Conservation (phyloP, 2,113 vertebrate genomes). For the Tragelaphus scriptus region DNA sequence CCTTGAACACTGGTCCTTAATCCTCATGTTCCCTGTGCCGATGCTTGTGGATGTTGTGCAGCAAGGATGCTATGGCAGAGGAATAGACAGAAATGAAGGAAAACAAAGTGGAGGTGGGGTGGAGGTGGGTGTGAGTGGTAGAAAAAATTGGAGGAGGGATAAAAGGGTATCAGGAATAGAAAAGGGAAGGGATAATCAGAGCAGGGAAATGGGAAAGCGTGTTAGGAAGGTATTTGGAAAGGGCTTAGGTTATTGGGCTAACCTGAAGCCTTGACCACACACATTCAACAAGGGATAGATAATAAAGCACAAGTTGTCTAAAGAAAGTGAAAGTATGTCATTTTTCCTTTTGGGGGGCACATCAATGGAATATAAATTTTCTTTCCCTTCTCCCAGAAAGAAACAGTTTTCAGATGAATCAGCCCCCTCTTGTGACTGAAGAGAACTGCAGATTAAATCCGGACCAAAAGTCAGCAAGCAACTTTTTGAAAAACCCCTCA, state of each 20-base stretch:
- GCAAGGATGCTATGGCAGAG: neutral
- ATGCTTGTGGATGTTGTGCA: neutral
- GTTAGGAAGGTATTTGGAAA: neutral
- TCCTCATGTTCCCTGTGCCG: neutral
- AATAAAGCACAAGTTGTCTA: neutral
- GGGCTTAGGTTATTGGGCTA: neutral
- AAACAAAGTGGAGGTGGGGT: too few species aligned
- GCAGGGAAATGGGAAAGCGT: neutral
- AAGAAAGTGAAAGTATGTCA: neutral
- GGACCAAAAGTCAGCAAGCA: neutral
- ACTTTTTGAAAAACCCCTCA: neutral
- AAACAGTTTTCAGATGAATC: neutral
- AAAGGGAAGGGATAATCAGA: neutral
- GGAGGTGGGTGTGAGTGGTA: neutral
- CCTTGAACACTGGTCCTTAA: neutral
- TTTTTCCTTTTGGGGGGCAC: neutral
- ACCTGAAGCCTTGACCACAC: neutral
- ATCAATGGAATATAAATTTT: neutral
- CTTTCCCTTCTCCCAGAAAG: neutral
- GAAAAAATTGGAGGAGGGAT: neutral
- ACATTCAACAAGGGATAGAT: neutral
- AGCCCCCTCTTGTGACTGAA: neutral
- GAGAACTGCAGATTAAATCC: neutral
- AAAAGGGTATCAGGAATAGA: neutral
- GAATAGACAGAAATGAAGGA: neutral